phyloP scores from a whole-genome alignment of 1,140 invertebrate species.

The Lepidurus packardi region DNA sequence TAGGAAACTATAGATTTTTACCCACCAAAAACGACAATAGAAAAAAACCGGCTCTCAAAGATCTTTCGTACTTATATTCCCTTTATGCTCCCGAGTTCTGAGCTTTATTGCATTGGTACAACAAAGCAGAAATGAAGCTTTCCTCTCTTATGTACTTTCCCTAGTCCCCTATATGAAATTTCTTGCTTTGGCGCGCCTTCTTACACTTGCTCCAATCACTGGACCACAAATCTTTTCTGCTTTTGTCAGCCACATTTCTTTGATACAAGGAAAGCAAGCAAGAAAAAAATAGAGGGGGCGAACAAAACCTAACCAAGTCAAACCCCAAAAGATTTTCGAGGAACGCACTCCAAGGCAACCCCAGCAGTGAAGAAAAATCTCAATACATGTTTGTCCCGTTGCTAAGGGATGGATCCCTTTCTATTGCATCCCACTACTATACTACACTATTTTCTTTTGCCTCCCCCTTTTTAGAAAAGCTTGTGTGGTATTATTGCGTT shows the following conservation, averaged over 20 bases:
- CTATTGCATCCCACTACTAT: neutral
- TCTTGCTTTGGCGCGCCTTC: slow-evolving; percentile 8
- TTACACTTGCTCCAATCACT: slow-evolving; percentile 18
- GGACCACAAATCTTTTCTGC: slow-evolving; percentile 8
- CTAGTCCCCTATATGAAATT: neutral
- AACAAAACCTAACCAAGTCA: slow-evolving; percentile 10
- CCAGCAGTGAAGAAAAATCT: neutral
- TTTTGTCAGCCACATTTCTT: slow-evolving; percentile 6
- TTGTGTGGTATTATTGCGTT: slow-evolving; percentile 17
- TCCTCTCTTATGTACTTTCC: slow-evolving; percentile 10
- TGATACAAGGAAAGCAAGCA: neutral
- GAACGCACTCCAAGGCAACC: slow-evolving; percentile 7
- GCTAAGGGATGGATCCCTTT: neutral
- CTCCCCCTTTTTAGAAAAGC: slow-evolving; percentile 2
- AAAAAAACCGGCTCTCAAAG: neutral
- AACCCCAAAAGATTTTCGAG: neutral
- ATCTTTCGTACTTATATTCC: neutral
- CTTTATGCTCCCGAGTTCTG: neutral
- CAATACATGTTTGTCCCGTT: slow-evolving; percentile 21
- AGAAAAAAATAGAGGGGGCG: neutral
- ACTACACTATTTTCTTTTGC: neutral
- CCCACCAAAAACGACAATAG: neutral
- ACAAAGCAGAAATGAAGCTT: neutral
- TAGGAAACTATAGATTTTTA: neutral
- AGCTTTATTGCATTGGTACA: slow-evolving; percentile 15